Conservation (phyloP, 2,888 invertebrate genomes). For the Protonemura montana region DNA sequence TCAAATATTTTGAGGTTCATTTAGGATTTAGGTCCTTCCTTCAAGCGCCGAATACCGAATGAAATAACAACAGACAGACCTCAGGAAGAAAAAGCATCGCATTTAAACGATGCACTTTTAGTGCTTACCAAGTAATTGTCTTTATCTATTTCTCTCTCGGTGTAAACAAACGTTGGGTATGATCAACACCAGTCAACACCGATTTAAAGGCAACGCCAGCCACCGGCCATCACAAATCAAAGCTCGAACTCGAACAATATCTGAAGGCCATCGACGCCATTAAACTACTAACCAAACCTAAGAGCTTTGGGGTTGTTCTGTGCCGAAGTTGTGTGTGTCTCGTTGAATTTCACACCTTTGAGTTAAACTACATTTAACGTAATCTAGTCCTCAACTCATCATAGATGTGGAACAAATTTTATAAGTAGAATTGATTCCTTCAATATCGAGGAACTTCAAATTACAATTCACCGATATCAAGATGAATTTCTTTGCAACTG, state of each 20-base stretch:
- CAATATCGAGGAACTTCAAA: neutral
- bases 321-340: neutral
- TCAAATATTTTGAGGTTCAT: neutral
- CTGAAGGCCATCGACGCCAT: neutral
- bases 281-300: neutral
- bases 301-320: neutral
- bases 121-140: neutral
- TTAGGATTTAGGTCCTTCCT: neutral
- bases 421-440: neutral
- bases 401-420: neutral
- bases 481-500: neutral
- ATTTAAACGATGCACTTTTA: neutral
- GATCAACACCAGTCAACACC: neutral
- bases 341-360: neutral
- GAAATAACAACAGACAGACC: neutral
- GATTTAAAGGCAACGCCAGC: neutral
- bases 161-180: neutral
- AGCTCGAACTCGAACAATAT: neutral
- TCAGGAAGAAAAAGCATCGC: neutral
- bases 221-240: conserved; percentile 12
- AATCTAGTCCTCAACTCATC: neutral
- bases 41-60: neutral
- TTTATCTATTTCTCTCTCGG: neutral
- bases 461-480: neutral
- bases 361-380: neutral